Evolutionary conservation across 2,797 vertebrate species (phyloP), one percentile per base, ranked within the genome.

Genomic region (Spea hammondii): DNA sequence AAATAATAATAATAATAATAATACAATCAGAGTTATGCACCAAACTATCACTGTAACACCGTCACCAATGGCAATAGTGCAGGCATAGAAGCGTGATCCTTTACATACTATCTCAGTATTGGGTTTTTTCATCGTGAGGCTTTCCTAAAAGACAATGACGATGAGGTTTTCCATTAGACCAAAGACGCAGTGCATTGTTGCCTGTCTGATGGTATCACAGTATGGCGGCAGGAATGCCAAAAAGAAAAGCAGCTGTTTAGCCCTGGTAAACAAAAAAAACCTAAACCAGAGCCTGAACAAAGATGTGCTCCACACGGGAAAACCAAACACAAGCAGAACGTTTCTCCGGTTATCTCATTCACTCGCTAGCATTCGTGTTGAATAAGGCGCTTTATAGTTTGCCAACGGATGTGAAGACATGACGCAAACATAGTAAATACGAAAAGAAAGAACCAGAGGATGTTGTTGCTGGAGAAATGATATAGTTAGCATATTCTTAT

Each of bases 171-270:
- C 10, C 10, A 2, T 17, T 32, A 62, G n/a, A 62, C 5, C 44
- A 62, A 59, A 11, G 32, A 32, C 2, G 32, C 32, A 67, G 50
- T 46, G 60, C 32, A 77, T 64, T 82, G 70, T 55, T 60, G 60
- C 17, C 48, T 66, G 46, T 54, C 59, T 76, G 59, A 65, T 70
- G 62, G 78, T 70, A 67, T 69, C 79, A 68, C 80, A 74, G 80
- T 17, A 69, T 77, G 80, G 80, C 69, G 49, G 70, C 70, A 77
- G 75, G 75, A 78, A 82, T 78, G 80, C 65, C 46, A 55, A 77
- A 6, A 62, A 74, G 70, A 73, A 68, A 44, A 82, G 75, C 80
- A 82, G 70, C 70, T 82, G 80, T 78, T 78, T 82, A 54, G 70
- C 48, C 64, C 70, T 51, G 65, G 70, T 82, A 82, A 77, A 82